A percentile compares a stretch with the other conserved stretches of the same genome.
These are phyloP conservation scores for Proisotoma minuta DNA, from an alignment of 2,888 invertebrate genomes.

Conservation along the genomic window DNA sequence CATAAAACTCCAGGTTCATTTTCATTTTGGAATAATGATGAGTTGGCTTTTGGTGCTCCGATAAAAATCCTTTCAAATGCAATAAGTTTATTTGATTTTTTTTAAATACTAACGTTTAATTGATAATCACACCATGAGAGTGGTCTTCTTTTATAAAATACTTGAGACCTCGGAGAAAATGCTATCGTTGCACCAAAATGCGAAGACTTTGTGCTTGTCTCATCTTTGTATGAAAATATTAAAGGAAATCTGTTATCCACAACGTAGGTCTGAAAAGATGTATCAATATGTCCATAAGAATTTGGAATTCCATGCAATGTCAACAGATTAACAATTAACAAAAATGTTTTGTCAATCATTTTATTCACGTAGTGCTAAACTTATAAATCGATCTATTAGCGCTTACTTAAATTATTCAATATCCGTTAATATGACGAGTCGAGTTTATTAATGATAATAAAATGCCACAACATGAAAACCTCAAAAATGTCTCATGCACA, in stretches of 20 bases:
- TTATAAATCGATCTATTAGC: no score
- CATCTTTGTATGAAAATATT: not conserved
- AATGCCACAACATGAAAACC: no score
- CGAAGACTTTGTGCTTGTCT: not conserved
- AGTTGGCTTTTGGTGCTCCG: constrained; percentile 29
- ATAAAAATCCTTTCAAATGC: constrained; percentile 25
- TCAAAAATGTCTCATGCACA: no score
- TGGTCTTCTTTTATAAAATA: not conserved
- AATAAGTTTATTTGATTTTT: not conserved
- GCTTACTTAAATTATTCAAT: no score
- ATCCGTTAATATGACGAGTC: no score
- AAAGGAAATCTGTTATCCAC: not conserved
- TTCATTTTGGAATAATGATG: not conserved
- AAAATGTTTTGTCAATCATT: no score
- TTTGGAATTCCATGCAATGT: no score
- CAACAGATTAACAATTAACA: no score
- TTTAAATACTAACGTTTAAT: not conserved
- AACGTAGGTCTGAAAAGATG: no score
- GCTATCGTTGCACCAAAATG: constrained; percentile 1
- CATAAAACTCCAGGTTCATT: constrained; percentile 24
- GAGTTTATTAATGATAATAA: no score
- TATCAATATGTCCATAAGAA: no score
- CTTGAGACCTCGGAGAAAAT: not conserved
- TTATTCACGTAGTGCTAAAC: no score
- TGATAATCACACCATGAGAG: not conserved